These are phyloP conservation scores for Catocala sponsa DNA, from an alignment of 2,888 invertebrate genomes.

Conservation along the genomic window DNA sequence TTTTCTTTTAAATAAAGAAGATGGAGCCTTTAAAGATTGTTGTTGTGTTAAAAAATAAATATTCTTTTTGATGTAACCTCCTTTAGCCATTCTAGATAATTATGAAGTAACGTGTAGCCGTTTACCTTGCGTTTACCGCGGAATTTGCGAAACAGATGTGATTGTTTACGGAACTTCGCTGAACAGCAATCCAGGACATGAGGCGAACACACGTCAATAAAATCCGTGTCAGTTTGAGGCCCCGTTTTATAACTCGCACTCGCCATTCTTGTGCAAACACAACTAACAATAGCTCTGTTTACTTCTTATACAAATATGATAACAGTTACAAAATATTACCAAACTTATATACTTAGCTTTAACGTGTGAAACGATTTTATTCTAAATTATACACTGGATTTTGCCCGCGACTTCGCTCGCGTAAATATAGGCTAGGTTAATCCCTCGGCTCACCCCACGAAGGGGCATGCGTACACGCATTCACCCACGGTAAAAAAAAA, in stretches of 20 bases:
- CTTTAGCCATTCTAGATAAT: not conserved
- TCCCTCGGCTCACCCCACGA: too few species aligned
- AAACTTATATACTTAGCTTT: not conserved
- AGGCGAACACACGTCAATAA: conserved; percentile 12
- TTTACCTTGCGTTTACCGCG: conserved; percentile 2
- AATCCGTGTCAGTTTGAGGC: conserved; percentile 25
- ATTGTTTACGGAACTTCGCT: conserved; percentile 32
- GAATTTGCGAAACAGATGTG: conserved; percentile 25
- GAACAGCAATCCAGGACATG: conserved; percentile 17
- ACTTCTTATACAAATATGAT: not conserved
- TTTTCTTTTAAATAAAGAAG: too few species aligned
- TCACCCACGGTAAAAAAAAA: too few species aligned
- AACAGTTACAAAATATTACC: conserved; percentile 4
- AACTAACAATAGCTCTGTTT: conserved; percentile 1
- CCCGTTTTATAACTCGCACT: conserved; percentile 12
- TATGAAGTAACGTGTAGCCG: not conserved
- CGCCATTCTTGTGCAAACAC: conserved; percentile 4
- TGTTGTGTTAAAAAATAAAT: too few species aligned
- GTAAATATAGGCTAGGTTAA: too few species aligned
- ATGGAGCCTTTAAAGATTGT: too few species aligned
- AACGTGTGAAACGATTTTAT: too few species aligned
- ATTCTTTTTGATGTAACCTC: too few species aligned
- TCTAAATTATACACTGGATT: too few species aligned
- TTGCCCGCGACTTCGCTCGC: too few species aligned
- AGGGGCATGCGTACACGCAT: too few species aligned